phyloP scores from a whole-genome alignment of 2,797 vertebrate species.

The Enteromius viviparus region DNA sequence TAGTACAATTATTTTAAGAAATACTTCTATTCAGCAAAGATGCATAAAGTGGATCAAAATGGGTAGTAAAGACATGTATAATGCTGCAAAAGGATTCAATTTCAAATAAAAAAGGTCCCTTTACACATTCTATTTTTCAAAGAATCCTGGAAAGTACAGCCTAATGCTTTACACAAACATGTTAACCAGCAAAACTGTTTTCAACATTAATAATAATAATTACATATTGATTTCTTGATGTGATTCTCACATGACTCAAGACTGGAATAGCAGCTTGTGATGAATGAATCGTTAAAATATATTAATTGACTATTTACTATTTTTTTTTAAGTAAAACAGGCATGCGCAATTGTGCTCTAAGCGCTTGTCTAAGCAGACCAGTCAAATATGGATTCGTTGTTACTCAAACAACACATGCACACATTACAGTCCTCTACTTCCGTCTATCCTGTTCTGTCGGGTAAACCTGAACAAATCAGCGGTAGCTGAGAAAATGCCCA shows the following conservation, averaged over 20 bases:
- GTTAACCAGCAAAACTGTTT: background rate
- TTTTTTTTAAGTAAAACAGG: background rate
- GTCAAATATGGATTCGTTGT: background rate
- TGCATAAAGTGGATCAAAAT: background rate
- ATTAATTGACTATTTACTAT: no score
- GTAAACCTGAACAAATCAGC: slow-evolving; percentile 11
- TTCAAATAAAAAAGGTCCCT: background rate
- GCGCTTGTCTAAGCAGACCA: background rate
- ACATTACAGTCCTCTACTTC: background rate
- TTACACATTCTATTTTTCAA: background rate
- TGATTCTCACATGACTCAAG: no score
- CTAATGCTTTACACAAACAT: background rate
- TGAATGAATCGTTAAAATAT: no score
- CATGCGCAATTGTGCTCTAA: background rate
- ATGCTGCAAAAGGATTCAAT: background rate
- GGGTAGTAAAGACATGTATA: background rate
- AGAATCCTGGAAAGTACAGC: background rate
- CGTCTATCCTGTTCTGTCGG: background rate
- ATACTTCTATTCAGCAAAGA: background rate
- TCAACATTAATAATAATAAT: no score
- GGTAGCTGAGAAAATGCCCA: background rate
- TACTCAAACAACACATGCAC: background rate
- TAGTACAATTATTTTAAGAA: background rate
- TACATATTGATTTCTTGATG: no score
- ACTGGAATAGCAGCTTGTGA: no score